Conservation (phyloP, 1,140 invertebrate genomes). For the Orius insidiosus region DNA sequence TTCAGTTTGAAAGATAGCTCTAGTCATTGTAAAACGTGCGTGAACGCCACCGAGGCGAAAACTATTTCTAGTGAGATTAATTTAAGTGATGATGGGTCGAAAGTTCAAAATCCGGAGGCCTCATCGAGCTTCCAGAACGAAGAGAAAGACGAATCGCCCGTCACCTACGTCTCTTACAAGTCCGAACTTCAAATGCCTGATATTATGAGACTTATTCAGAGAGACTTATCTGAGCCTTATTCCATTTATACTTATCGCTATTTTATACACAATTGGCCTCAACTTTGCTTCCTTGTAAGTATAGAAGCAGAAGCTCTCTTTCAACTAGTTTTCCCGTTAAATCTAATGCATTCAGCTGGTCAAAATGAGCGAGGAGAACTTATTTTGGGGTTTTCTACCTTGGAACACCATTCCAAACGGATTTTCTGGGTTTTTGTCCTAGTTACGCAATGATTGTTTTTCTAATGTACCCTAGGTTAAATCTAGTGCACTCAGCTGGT, state of each 20-base stretch:
- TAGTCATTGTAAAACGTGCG: conserved; percentile 14
- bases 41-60: not conserved
- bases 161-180: conserved; percentile 57
- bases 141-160: not conserved
- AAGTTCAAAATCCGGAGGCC: not conserved
- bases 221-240: conserved; percentile 97
- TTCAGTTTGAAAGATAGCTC: conserved; percentile 10
- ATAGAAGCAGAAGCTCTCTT: too few species aligned
- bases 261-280: conserved; percentile 99
- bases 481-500: too few species aligned
- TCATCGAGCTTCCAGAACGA: conserved; percentile 1
- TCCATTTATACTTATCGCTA: conserved; percentile 99
- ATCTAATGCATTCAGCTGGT: too few species aligned
- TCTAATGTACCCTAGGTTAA: too few species aligned
- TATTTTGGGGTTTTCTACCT: too few species aligned
- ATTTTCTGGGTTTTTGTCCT: too few species aligned
- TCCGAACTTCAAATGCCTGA: conserved; percentile 78
- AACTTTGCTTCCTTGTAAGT: conserved; percentile 89
- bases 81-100: not conserved
- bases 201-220: conserved; percentile 97
- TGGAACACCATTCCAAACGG: too few species aligned
- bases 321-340: too few species aligned
- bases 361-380: too few species aligned
- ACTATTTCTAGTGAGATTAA: not conserved
- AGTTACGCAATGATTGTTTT: too few species aligned